Percentiles rank a stretch among this genome's conserved stretches.
Conservation (phyloP, 2,888 invertebrate genomes). For the Scelioninae gen. 2 region DNA sequence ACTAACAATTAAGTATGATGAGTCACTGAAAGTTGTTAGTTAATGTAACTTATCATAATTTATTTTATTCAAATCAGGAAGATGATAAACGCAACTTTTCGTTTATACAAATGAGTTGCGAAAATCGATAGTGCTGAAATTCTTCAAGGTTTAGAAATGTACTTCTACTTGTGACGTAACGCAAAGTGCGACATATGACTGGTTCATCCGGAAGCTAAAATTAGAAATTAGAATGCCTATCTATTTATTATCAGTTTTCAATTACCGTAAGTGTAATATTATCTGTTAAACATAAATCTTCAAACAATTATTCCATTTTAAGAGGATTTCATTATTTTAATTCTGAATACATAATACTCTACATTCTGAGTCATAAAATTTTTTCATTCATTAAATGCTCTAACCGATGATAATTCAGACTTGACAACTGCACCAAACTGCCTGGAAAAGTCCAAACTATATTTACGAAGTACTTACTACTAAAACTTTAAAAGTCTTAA, state of each 20-base stretch:
- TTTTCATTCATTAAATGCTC: slow-evolving; percentile 3
- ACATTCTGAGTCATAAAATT: not conserved
- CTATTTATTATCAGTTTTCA: too few species aligned
- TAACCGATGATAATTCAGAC: slow-evolving; percentile 3
- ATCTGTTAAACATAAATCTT: too few species aligned
- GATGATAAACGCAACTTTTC: slow-evolving; percentile 10
- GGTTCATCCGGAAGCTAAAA: not conserved
- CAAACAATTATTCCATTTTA: too few species aligned
- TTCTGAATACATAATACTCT: not conserved
- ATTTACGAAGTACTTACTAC: slow-evolving; percentile 12
- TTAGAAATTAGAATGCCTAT: too few species aligned
- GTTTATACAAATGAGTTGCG: slow-evolving; percentile 11
- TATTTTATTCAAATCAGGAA: too few species aligned
- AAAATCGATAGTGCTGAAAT: slow-evolving; percentile 26
- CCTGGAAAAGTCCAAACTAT: slow-evolving; percentile 17
- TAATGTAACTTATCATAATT: too few species aligned
- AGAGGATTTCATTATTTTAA: not conserved
- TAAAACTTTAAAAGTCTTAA: slow-evolving; percentile 27
- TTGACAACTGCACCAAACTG: slow-evolving; percentile 24
- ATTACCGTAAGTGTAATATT: too few species aligned
- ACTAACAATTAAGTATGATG: too few species aligned
- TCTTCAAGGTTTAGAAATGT: slow-evolving; percentile 19
- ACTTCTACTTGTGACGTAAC: not conserved
- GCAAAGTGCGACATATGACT: not conserved
- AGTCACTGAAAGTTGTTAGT: too few species aligned